phyloP scores from a whole-genome alignment of 2,113 vertebrate species.

The Lethenteron reissneri region DNA sequence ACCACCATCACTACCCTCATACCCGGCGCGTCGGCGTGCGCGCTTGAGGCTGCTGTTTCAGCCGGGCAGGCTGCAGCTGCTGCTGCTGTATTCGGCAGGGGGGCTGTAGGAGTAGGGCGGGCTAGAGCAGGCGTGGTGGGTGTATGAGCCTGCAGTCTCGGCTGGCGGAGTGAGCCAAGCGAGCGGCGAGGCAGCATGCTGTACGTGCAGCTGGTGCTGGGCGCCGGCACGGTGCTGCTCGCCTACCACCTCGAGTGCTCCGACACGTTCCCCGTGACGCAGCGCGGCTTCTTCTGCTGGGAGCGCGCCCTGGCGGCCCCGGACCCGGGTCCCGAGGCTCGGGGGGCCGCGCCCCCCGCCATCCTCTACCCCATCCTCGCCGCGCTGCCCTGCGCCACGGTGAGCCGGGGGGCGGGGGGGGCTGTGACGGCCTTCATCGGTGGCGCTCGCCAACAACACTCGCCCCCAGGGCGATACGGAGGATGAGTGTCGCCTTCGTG shows the following conservation, averaged over 20 bases:
- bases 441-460: too few species aligned
- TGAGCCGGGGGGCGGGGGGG: slow-evolving; percentile 15
- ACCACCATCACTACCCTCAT: too few species aligned
- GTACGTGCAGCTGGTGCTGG: slow-evolving; percentile 96
- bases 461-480: too few species aligned
- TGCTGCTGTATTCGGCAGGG: slow-evolving; percentile 15
- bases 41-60: not conserved
- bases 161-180: too few species aligned
- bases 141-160: too few species aligned
- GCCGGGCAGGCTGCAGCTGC: slow-evolving; percentile 15
- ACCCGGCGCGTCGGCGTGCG: too few species aligned
- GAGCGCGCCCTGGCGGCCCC: slow-evolving; percentile 71
- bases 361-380: slow-evolving; percentile 62
- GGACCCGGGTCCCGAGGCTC: slow-evolving; percentile 70
- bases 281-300: slow-evolving; percentile 91
- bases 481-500: too few species aligned
- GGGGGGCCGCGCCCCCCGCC: slow-evolving; percentile 58
- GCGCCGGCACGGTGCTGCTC: slow-evolving; percentile 91
- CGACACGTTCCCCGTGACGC: slow-evolving; percentile 76
- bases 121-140: too few species aligned
- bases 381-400: slow-evolving; percentile 59
- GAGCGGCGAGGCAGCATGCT: slow-evolving; percentile 36
- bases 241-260: slow-evolving; percentile 93
- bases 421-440: too few species aligned
- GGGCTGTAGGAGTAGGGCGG: slow-evolving; percentile 9